These are phyloP conservation scores for Drosophila niveifrons DNA, from an alignment of 2,888 invertebrate genomes.

Conservation along the genomic window DNA sequence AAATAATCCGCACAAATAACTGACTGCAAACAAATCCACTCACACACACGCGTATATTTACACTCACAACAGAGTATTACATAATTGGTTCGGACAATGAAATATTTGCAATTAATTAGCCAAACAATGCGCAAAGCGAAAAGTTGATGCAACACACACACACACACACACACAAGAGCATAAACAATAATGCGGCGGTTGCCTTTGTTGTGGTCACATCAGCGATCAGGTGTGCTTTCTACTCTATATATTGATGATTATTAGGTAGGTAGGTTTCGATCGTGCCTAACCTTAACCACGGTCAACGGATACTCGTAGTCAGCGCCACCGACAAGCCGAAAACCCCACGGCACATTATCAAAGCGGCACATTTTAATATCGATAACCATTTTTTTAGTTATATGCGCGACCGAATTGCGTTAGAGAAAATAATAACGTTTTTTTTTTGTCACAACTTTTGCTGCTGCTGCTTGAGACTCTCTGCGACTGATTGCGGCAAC, in stretches of 20 bases:
- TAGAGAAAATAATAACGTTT: background rate
- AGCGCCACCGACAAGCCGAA: conserved; percentile 90
- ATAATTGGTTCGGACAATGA: conserved; percentile 53
- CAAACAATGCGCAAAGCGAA: conserved; percentile 32
- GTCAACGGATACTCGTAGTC: conserved; percentile 91
- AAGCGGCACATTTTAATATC: conserved; percentile 89
- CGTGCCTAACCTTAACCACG: conserved; percentile 89
- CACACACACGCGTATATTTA: conserved; percentile 26
- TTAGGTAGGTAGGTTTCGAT: conserved; percentile 26
- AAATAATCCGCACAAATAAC: conserved; percentile 46
- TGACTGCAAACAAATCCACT: conserved; percentile 28
- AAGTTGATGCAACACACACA: conserved; percentile 36
- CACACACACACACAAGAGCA: conserved; percentile 23
- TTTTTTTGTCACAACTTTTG: background rate
- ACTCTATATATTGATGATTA: conserved; percentile 21
- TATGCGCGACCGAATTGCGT: background rate
- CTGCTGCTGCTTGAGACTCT: background rate
- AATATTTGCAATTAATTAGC: conserved; percentile 65
- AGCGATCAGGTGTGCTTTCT: background rate
- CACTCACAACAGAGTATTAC: conserved; percentile 30
- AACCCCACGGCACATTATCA: conserved; percentile 91
- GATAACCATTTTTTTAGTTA: conserved; percentile 88
- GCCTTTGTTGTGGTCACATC: conserved; percentile 44
- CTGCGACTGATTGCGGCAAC: conserved; percentile 48
- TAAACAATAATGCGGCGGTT: conserved; percentile 33